These are phyloP conservation scores for Mizuhopecten yessoensis DNA, from an alignment of 1,140 invertebrate species.

Conservation along the genomic window DNA sequence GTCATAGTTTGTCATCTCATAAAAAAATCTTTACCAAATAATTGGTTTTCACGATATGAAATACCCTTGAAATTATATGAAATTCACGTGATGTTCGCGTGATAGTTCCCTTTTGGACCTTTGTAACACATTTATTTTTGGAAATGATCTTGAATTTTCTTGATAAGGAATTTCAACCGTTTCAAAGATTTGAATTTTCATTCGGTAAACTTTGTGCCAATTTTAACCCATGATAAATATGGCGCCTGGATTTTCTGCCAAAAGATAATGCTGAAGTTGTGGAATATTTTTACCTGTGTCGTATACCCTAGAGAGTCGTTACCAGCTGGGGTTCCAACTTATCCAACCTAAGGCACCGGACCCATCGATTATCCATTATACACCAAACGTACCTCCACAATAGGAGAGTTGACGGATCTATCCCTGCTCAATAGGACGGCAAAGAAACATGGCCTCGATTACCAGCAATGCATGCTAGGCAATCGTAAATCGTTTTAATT, in stretches of 20 bases:
- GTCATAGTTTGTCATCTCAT: too few relatives aligned
- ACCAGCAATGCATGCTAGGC: not conserved
- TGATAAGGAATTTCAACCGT: slow-evolving; percentile 12
- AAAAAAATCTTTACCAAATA: too few relatives aligned
- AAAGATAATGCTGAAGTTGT: slow-evolving; percentile 18
- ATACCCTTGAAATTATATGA: not conserved
- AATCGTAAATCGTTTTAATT: slow-evolving; percentile 17
- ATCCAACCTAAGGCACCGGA: not conserved
- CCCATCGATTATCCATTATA: slow-evolving; percentile 24
- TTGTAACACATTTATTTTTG: not conserved
- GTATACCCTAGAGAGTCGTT: not conserved
- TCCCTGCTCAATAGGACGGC: not conserved
- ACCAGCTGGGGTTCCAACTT: not conserved
- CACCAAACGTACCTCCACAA: not conserved
- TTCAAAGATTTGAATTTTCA: not conserved
- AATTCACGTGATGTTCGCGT: not conserved
- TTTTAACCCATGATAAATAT: not conserved
- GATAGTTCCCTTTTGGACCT: not conserved
- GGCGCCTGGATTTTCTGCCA: slow-evolving; percentile 30
- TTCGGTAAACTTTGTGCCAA: not conserved
- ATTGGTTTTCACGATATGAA: too few relatives aligned
- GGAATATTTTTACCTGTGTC: not conserved
- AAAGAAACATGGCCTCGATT: not conserved
- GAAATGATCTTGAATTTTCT: slow-evolving; percentile 13
- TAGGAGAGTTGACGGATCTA: slow-evolving; percentile 6